phyloP scores from a whole-genome alignment of 2,888 invertebrate species.

The Exephanes ischioxanthus region DNA sequence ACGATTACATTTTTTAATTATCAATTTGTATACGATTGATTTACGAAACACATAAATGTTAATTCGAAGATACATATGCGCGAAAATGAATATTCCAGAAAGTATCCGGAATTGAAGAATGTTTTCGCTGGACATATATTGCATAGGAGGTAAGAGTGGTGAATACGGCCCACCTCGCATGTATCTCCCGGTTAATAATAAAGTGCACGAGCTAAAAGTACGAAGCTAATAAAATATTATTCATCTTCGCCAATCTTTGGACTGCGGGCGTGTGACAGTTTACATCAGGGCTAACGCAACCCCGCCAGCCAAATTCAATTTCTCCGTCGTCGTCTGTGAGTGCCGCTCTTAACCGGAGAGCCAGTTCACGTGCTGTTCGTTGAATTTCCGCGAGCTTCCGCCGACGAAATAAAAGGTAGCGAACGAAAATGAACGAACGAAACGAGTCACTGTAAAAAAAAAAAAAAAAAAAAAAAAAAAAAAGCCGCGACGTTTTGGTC shows the following conservation, averaged over 20 bases:
- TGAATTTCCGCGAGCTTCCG: slow-evolving; percentile 44
- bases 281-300: slow-evolving; percentile 4
- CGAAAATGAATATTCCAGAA: no score
- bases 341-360: slow-evolving; percentile 37
- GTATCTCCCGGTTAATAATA: background rate
- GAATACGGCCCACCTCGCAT: background rate
- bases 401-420: slow-evolving; percentile 18
- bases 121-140: no score
- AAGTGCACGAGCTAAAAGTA: slow-evolving; percentile 7
- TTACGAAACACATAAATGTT: no score
- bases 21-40: no score
- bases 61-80: no score
- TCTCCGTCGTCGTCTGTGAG: slow-evolving; percentile 48
- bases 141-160: no score
- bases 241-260: slow-evolving; percentile 8
- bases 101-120: no score
- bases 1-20: no score
- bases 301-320: slow-evolving; percentile 49
- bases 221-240: background rate
- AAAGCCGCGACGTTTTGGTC: slow-evolving; percentile 9
- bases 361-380: slow-evolving; percentile 40
- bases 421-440: slow-evolving; percentile 38
- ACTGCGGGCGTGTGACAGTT: slow-evolving; percentile 19
- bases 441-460: slow-evolving; percentile 16
- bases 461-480: slow-evolving; percentile 2